phyloP scores from a whole-genome alignment of 2,888 invertebrate genomes.

The Camptogramma bilineatum region DNA sequence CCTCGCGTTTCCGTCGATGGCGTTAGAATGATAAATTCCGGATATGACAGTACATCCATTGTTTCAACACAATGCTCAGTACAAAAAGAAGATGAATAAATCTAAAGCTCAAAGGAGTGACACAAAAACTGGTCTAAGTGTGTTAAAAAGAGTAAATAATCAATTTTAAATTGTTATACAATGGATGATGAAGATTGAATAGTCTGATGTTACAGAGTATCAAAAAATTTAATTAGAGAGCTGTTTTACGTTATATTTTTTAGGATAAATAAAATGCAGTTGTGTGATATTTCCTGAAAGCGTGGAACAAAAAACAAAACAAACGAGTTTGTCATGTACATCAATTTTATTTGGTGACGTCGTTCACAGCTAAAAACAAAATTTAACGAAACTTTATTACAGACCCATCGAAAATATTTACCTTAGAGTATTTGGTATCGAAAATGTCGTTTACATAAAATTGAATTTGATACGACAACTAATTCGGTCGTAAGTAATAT shows the following conservation, averaged over 20 bases:
- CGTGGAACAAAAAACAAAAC: neutral
- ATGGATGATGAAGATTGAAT: neutral
- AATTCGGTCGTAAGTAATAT: neutral
- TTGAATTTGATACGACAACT: neutral
- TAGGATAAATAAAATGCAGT: neutral
- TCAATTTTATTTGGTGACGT: neutral
- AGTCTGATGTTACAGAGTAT: too few species aligned
- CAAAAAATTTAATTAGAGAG: too few species aligned
- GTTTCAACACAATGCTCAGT: constrained; percentile 80
- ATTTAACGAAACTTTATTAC: neutral
- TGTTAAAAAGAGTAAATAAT: constrained; percentile 42
- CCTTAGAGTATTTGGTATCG: neutral
- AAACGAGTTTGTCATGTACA: neutral
- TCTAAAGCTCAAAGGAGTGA: constrained; percentile 50
- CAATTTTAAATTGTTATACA: constrained; percentile 24
- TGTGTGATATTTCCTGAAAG: neutral
- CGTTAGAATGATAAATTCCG: constrained; percentile 82
- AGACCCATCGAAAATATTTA: neutral
- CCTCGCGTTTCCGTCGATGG: constrained; percentile 80
- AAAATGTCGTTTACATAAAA: neutral
- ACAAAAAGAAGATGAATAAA: constrained; percentile 82
- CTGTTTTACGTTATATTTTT: too few species aligned
- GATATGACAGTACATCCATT: constrained; percentile 80
- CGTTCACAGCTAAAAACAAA: neutral
- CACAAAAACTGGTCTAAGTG: constrained; percentile 66